phyloP scores from a whole-genome alignment of 1,140 invertebrate genomes.

The Daktulosphaira vitifoliae region DNA sequence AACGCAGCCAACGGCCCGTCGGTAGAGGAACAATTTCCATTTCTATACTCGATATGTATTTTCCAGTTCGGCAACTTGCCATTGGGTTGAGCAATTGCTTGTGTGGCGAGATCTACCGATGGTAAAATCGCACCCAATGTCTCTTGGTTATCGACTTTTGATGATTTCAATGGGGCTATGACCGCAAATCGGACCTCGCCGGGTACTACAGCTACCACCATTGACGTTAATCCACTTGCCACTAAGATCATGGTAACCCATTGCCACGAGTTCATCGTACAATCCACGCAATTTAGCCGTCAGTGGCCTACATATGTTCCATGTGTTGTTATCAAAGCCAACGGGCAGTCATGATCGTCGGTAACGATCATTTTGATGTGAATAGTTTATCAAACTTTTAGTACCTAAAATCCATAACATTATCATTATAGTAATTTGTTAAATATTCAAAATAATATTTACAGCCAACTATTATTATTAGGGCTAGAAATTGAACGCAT shows the following conservation, averaged over 20 bases:
- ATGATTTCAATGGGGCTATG: conserved; percentile 56
- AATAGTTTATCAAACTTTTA: too few relatives aligned
- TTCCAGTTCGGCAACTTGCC: conserved; percentile 57
- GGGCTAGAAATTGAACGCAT: too few relatives aligned
- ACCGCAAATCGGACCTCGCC: conserved; percentile 41
- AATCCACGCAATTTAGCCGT: not conserved
- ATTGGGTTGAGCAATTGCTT: conserved; percentile 48
- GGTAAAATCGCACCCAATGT: conserved; percentile 60
- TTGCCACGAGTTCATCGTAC: not conserved
- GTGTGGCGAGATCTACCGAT: conserved; percentile 62
- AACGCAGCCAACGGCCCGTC: conserved; percentile 68
- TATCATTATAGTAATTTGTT: too few relatives aligned
- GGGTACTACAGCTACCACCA: not conserved
- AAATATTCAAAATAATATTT: too few relatives aligned
- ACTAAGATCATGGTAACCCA: not conserved
- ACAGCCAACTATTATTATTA: too few relatives aligned
- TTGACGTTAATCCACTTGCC: not conserved
- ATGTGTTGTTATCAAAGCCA: too few relatives aligned
- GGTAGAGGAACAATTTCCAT: conserved; percentile 70
- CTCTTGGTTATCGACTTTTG: conserved; percentile 48
- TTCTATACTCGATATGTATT: conserved; percentile 58
- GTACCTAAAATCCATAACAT: too few relatives aligned
- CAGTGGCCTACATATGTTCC: not conserved
- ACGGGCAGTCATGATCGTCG: too few relatives aligned
- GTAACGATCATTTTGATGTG: too few relatives aligned